Evolutionary conservation across 1,140 invertebrate species (phyloP), one percentile per base, ranked within the genome.

Genomic region (Campoletis sonorensis): DNA sequence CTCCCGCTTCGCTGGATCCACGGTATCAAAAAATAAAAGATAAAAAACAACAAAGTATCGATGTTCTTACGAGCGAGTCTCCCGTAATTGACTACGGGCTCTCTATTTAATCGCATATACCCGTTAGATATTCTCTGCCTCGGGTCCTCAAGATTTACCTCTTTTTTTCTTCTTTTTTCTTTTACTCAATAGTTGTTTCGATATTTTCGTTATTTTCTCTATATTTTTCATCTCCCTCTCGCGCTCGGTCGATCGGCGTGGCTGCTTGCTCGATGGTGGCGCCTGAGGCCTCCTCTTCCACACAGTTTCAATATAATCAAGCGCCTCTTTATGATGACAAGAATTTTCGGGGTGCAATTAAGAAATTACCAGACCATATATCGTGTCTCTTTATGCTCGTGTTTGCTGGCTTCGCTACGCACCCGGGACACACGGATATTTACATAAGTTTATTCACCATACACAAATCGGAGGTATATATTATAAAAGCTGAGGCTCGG

Each of bases 341-440:
- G 90, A 91, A 91, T 92, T 91, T 89, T 90, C 86, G 86, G 86
- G 78, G 83, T 85, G 88, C 89, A 91, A 92, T 92, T 92, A 91
- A 92, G 90, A 91, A 91, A 92, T 92, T 91, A 91, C 90, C 89
- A 83, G 86, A 82, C 87, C 90, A 88, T 91, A 91, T 91, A 91
- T 92, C 87, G 87, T 89, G 71, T 68, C 85, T 87, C 89, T 92
- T 91, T 92, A 92, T 91, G 87, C 83, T 83, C 83, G 78, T 81
- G 81, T 54, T 40, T 70, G 33, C 51, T 79, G 30, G 15, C 54
- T 27, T 76, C 72, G 51, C 79, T 45, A 15, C 81, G 75, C 75
- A 72, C 68, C 61, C 61, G 70, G 80, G 49, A 45, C 70, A 80
- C 84, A 88, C 86, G 84, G 85, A 87, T 89, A 87, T 76, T 81